Evolutionary conservation across 2,888 invertebrate species (phyloP).

Genomic region (Cartodere bifasciata): DNA sequence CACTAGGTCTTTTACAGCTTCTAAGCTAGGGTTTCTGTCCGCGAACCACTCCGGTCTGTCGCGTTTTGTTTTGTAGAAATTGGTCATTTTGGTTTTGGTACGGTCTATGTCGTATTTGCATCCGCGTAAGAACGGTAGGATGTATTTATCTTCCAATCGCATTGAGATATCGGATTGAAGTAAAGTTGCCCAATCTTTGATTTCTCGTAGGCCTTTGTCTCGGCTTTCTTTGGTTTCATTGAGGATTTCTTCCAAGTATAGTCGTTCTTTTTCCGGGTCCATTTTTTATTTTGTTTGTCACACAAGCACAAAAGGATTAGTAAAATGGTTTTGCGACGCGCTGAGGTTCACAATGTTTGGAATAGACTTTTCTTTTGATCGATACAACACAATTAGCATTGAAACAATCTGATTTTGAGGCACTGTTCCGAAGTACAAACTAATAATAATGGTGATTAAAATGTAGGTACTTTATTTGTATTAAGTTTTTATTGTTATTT

Average conservation of each 20-base stretch:
- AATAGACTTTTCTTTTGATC: too few species aligned
- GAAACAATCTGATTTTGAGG: too few species aligned
- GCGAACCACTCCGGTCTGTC: constrained; percentile 45
- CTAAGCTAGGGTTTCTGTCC: constrained; percentile 41
- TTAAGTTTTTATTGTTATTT: too few species aligned
- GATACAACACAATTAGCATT: too few species aligned
- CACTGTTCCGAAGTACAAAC: too few species aligned
- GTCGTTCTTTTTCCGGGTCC: constrained; percentile 17
- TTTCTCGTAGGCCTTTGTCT: constrained; percentile 22
- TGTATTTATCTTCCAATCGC: constrained; percentile 36
- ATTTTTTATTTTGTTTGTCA: too few species aligned
- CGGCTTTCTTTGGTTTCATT: constrained; percentile 26
- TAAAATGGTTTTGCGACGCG: too few species aligned
- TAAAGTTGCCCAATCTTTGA: constrained; percentile 34
- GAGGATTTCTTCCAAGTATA: constrained; percentile 22
- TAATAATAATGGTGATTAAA: too few species aligned
- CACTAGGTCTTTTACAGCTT: constrained; percentile 42
- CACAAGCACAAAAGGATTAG: too few species aligned
- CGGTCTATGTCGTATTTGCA: constrained; percentile 45
- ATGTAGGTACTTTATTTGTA: too few species aligned
- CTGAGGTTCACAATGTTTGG: too few species aligned
- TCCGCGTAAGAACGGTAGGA: constrained; percentile 42
- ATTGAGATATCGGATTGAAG: constrained; percentile 32
- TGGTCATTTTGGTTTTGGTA: constrained; percentile 41
- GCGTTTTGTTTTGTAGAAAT: constrained; percentile 41